Percentiles rank a stretch among this genome's conserved stretches.
Evolutionary conservation across 2,888 invertebrate species (phyloP).

Genomic region (Plusia festucae): DNA sequence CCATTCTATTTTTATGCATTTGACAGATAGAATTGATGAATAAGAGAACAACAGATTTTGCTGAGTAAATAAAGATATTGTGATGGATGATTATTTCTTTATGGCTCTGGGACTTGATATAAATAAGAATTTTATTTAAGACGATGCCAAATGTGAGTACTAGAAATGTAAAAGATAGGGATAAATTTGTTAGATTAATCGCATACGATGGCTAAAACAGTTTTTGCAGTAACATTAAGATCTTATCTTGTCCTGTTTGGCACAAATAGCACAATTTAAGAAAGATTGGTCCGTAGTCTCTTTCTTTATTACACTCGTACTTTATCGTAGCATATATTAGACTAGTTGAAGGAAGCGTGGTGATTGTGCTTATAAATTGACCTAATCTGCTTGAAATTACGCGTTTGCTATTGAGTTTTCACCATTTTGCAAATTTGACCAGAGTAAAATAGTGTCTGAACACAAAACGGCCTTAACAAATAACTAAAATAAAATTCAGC

Average conservation of each 20-base stretch:
- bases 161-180: neutral
- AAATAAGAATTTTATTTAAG: neutral
- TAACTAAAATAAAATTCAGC: constrained; percentile 6
- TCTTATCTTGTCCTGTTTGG: neutral
- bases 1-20: constrained; percentile 33
- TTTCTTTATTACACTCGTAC: neutral
- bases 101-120: neutral
- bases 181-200: neutral
- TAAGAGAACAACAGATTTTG: constrained; percentile 17
- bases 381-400: neutral
- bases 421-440: no score
- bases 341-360: neutral
- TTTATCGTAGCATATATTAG: neutral
- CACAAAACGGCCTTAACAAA: neutral
- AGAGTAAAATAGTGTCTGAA: neutral
- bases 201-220: neutral
- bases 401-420: neutral
- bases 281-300: neutral
- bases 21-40: constrained; percentile 43
- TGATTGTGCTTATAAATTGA: neutral
- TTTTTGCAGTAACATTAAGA: neutral
- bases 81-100: neutral
- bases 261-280: constrained; percentile 4
- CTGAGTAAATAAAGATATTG: constrained; percentile 12
- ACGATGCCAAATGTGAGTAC: neutral